Conservation (phyloP, 1,140 invertebrate species). For the Calephelis virginiensis region DNA sequence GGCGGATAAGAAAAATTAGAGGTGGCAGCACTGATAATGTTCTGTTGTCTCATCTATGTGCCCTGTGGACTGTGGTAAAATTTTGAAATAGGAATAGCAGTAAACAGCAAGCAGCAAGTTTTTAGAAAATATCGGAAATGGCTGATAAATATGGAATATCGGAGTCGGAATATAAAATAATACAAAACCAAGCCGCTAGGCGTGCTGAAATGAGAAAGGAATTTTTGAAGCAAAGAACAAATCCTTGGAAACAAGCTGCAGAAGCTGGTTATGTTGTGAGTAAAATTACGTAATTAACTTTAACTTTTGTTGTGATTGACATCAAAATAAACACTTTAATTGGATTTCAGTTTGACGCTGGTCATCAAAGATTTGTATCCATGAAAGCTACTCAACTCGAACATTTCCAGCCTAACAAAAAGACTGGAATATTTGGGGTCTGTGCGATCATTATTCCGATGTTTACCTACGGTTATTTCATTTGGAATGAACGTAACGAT, state of each 20-base stretch:
- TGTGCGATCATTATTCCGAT: conserved; percentile 80
- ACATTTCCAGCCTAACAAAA: conserved; percentile 83
- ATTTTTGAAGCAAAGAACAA: conserved; percentile 83
- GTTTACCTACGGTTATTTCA: conserved; percentile 70
- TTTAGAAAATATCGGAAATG: conserved; percentile 42
- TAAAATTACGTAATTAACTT: conserved; percentile 67
- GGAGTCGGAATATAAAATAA: conserved; percentile 63
- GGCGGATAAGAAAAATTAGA: no score
- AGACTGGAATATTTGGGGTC: conserved; percentile 78
- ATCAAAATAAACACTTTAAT: neutral
- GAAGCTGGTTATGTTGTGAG: conserved; percentile 72
- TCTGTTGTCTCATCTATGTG: no score
- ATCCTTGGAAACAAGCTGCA: conserved; percentile 80
- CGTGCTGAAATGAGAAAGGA: conserved; percentile 80
- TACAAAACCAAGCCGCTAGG: conserved; percentile 79
- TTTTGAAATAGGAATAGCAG: conserved; percentile 19
- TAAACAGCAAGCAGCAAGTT: conserved; percentile 21
- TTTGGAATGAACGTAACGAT: conserved; percentile 77
- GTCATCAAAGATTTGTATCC: conserved; percentile 83
- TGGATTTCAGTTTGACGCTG: conserved; percentile 85
- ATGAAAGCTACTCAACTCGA: conserved; percentile 83
- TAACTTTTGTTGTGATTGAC: conserved; percentile 5
- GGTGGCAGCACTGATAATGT: no score
- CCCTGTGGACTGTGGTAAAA: neutral
- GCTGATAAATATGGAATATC: conserved; percentile 69